Percentiles rank a stretch among this genome's conserved stretches.
Evolutionary conservation across 2,888 invertebrate genomes (phyloP).

Genomic region (Cactoblastis cactorum): DNA sequence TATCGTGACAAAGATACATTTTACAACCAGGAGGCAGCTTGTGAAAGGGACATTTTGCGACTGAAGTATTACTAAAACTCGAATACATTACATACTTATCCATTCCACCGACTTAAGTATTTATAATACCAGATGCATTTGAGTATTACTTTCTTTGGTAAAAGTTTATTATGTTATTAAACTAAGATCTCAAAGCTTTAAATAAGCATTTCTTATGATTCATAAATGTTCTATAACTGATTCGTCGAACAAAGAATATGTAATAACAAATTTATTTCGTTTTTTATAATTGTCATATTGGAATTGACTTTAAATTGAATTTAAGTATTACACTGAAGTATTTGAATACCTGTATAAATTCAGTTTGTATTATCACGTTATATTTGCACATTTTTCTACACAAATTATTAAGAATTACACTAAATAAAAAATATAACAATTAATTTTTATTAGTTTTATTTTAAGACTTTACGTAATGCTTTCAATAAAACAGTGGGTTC

Average conservation of each 20-base stretch:
- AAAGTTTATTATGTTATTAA: constrained; percentile 23
- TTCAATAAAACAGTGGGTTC: background rate
- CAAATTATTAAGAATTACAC: constrained; percentile 71
- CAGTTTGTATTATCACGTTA: constrained; percentile 65
- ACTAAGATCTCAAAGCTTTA: constrained; percentile 50
- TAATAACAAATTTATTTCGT: background rate
- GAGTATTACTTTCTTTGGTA: constrained; percentile 56
- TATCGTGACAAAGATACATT: no score
- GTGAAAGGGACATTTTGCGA: no score
- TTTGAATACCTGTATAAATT: constrained; percentile 54
- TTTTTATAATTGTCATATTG: constrained; percentile 18
- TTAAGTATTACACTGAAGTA: constrained; percentile 52
- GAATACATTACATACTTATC: constrained; percentile 53
- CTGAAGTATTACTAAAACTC: no score
- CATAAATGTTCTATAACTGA: background rate
- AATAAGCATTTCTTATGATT: constrained; percentile 26
- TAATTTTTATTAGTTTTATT: constrained; percentile 20
- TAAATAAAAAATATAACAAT: constrained; percentile 59
- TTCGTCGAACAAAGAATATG: background rate
- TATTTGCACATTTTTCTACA: constrained; percentile 75
- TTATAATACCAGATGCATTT: constrained; percentile 56
- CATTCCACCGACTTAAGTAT: constrained; percentile 75
- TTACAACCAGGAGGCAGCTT: no score
- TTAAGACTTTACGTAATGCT: background rate
- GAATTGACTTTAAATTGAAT: constrained; percentile 33